Evolutionary conservation across 2,113 vertebrate genomes (phyloP), one percentile per base, ranked within the genome.

Genomic region (Stomatorhinus ivindoensis): DNA sequence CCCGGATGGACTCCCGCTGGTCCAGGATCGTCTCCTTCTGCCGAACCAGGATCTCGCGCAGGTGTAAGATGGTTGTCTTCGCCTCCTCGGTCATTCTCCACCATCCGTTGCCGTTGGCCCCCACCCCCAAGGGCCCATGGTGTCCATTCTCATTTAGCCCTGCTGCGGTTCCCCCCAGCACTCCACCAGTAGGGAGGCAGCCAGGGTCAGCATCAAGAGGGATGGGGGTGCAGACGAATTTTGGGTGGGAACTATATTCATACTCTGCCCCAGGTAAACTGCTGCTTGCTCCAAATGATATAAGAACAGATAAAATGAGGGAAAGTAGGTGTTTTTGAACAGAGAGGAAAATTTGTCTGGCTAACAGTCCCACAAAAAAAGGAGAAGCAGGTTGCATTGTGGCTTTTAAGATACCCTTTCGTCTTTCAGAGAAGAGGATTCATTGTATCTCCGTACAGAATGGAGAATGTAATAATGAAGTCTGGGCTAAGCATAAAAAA

Each of bases 1-100:
- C 97, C 44, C 96, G 90, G 7, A 97, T 96, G 61, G 95, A 95
- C 92, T 97, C 97, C 87, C 96, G 94, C 92, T 96, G 96, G 90
- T 97, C 95, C 91, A 97, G 90, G 87, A 97, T 96, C 76, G 95
- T 96, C 93, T 97, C 97, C 27, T 96, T 97, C 94, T 97, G 96
- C 51, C 95, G 95, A 11, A 97, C 94, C 1, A 97, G 93, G 87
- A 94, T 96, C 92, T 97, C 97, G 61, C 96, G 94, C 10, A 97
- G 94, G 91, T 96, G 95, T 50, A 97, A 92, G 91, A 97, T 96
- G 51, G 95, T 96, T 61, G 94, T 91, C 90, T 96, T 97, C 87
- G 96, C 95, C 89, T 97, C 96, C 15, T 96, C 96, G 1, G 95
- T 94, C n/a, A 94, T 93, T 24, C 95, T 95, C 91, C 94, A 94